Evolutionary conservation across 92 coral and sea anemone genomes (phyloP).

Genomic region (Zoanthus sociatus): DNA sequence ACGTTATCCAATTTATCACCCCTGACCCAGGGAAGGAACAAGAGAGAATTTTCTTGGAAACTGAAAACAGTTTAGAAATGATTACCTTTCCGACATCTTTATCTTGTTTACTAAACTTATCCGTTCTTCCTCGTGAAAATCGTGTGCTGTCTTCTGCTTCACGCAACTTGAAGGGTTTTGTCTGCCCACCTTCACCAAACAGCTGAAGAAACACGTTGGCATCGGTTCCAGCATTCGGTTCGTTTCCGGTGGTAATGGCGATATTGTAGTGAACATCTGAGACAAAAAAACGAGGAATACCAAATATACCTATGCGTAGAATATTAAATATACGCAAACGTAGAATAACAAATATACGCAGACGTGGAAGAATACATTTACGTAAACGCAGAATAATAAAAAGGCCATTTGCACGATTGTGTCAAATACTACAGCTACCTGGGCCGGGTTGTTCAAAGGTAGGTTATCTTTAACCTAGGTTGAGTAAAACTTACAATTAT

Average conservation of each 20-base stretch:
- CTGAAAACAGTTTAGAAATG: not conserved
- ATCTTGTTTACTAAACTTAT: constrained; percentile 79
- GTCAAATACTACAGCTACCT: no score
- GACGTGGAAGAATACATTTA: no score
- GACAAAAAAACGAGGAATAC: not conserved
- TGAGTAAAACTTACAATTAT: no score
- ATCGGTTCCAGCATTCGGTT: constrained; percentile 92
- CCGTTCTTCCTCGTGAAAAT: constrained; percentile 79
- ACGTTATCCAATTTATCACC: no score
- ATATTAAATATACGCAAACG: no score
- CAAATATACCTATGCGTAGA: not conserved
- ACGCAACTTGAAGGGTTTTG: constrained; percentile 81
- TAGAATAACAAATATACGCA: no score
- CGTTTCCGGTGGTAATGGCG: constrained; percentile 82
- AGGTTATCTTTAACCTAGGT: no score
- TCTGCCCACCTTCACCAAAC: constrained; percentile 92
- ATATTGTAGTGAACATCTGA: constrained; percentile 88
- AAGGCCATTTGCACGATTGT: not conserved
- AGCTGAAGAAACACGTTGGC: constrained; percentile 93
- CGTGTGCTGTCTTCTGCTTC: constrained; percentile 77
- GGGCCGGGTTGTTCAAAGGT: no score
- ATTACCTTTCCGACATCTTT: constrained; percentile 89
- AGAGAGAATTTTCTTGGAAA: not conserved
- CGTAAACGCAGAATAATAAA: not conserved
- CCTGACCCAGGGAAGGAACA: not conserved